phyloP scores from a whole-genome alignment of 2,113 vertebrate species.

The Hypanus sabinus region DNA sequence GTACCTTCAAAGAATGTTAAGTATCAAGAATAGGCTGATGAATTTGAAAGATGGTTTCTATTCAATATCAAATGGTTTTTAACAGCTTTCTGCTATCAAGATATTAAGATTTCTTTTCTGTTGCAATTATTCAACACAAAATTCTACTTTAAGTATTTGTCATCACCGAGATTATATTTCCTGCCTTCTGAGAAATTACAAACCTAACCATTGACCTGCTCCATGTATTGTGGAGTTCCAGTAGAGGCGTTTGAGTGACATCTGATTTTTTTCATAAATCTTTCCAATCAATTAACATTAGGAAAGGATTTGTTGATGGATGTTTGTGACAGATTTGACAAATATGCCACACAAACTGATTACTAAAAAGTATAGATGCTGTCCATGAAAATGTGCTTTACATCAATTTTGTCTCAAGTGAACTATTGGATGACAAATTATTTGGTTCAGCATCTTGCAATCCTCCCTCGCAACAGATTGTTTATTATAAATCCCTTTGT shows the following conservation, averaged over 20 bases:
- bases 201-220: no score
- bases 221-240: no score
- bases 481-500: background rate
- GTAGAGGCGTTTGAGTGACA: no score
- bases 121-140: background rate
- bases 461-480: background rate
- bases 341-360: background rate
- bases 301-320: background rate
- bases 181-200: background rate
- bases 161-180: background rate
- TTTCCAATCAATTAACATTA: background rate
- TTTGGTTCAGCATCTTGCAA: background rate
- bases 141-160: no score
- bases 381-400: background rate
- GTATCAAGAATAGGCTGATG: background rate
- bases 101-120: background rate
- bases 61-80: background rate
- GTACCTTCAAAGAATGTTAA: background rate
- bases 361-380: background rate
- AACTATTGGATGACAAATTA: background rate
- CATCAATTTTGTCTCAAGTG: background rate
- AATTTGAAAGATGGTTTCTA: background rate
- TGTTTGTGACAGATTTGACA: background rate
- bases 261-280: background rate
- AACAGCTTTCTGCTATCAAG: background rate